Percentiles rank a stretch among this genome's conserved stretches.
Conservation (phyloP, 2,113 vertebrate genomes). For the Pituophis catenifer region DNA sequence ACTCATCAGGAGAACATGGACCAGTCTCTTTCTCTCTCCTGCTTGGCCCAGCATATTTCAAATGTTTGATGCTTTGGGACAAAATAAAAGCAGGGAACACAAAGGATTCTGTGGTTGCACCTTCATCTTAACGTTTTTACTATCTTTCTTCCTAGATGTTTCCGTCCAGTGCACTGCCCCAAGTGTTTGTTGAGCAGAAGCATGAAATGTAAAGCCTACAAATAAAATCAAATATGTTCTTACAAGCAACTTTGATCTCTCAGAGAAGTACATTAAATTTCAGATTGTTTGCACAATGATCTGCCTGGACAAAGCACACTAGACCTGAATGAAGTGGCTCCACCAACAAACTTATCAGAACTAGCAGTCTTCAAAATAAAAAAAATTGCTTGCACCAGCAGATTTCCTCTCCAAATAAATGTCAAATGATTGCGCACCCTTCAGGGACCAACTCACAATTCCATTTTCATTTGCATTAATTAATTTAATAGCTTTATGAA, state of each 20-base stretch:
- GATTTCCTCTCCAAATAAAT: slow-evolving; percentile 11
- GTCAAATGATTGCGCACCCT: slow-evolving; percentile 3
- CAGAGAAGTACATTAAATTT: not conserved
- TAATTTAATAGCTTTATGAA: slow-evolving; percentile 67
- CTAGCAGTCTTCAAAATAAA: not conserved
- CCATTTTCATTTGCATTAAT: slow-evolving; percentile 54
- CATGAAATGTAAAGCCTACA: not conserved
- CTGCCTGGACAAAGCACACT: not conserved
- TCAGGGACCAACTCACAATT: slow-evolving; percentile 26
- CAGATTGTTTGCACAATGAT: not conserved
- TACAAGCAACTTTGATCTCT: not conserved
- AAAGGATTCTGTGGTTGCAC: not conserved
- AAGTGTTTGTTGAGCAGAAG: not conserved
- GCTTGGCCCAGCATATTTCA: too few relatives aligned
- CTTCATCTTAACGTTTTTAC: not conserved
- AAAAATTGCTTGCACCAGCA: not conserved
- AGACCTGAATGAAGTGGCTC: not conserved
- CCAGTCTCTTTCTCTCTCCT: too few relatives aligned
- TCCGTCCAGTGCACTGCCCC: not conserved
- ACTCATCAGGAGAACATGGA: too few relatives aligned
- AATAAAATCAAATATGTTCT: too few relatives aligned
- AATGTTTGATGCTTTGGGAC: too few relatives aligned
- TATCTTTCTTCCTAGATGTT: not conserved
- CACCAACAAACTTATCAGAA: not conserved
- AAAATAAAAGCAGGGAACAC: not conserved